Percentiles rank a stretch among this genome's conserved stretches.
These are phyloP conservation scores for Brachyhypopomus occidentalis DNA, from an alignment of 2,113 vertebrate species.

Conservation along the genomic window DNA sequence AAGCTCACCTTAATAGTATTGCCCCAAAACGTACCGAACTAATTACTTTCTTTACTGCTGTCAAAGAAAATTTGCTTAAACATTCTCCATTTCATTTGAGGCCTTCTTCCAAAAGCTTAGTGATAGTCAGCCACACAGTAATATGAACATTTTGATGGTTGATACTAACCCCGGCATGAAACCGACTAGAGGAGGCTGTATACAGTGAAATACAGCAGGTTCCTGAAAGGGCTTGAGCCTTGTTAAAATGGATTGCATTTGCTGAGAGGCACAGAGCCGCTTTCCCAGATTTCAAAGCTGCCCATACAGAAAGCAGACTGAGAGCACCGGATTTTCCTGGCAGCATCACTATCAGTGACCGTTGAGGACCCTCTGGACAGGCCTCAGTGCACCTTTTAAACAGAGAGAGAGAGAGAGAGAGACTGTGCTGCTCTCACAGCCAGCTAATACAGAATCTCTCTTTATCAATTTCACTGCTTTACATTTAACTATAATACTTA, in stretches of 20 bases:
- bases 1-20: no score
- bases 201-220: slow-evolving; percentile 9
- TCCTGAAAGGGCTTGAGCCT: slow-evolving; percentile 11
- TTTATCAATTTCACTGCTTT: background rate
- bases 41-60: background rate
- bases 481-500: background rate
- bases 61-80: background rate
- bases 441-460: background rate
- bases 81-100: background rate
- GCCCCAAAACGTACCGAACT: background rate
- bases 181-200: background rate
- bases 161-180: background rate
- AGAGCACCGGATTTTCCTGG: slow-evolving; percentile 11
- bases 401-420: background rate
- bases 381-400: slow-evolving; percentile 3
- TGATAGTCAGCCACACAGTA: background rate
- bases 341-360: background rate
- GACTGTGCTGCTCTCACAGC: background rate
- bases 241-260: slow-evolving; percentile 8
- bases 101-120: background rate
- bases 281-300: slow-evolving; percentile 21
- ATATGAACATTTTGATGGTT: background rate
- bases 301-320: background rate
- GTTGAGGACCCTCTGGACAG: background rate
- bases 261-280: background rate